Evolutionary conservation across 1,140 invertebrate genomes (phyloP), one percentile per base, ranked within the genome.

Genomic region (Episyrphus balteatus): DNA sequence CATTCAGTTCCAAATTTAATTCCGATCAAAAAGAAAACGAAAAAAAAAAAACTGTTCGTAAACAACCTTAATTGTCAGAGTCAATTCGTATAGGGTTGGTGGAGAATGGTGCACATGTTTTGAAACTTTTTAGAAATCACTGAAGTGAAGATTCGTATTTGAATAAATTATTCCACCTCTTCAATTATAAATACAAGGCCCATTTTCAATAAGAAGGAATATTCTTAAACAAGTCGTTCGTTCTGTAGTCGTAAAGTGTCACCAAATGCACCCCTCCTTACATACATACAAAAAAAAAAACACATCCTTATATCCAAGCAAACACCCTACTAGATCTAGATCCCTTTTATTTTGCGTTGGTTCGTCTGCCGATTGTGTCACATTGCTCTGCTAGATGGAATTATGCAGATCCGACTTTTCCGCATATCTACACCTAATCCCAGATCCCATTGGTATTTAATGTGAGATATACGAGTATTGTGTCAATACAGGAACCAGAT

Each of bases 1-100:
- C 12, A 19, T 30, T 13, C 11, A 17, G 21, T 26, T 26, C 8
- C 8, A 8, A 26, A 33, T 34, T 17, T 15, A 30, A 15, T 47
- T 33, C 17, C n/a, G 38, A 47, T 17, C 59, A 55, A 54, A 48
- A 56, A 17, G 39, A 48, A 37, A 10, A 5, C 36, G 36, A 37
- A 37, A 10, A 15, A 37, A n/a, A 13, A 8, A 8, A 34, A 34
- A 9, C 9, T 9, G n/a, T n/a, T 37, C 36, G 36, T 37, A 3
- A n/a, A 37, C 36, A 37, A 26, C 21, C n/a, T 26, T 26, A 26
- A 26, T 26, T 26, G 21, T 26, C 3, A 26, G 8, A 26, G 8
- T 26, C 21, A 8, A 26, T 5, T 26, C 8, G 21, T 8, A n/a
- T n/a, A 26, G 21, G 21, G 21, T 26, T 26, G n/a, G n/a, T 26